Conservation (phyloP, 1,140 invertebrate species). For the Triops cancriformis region DNA sequence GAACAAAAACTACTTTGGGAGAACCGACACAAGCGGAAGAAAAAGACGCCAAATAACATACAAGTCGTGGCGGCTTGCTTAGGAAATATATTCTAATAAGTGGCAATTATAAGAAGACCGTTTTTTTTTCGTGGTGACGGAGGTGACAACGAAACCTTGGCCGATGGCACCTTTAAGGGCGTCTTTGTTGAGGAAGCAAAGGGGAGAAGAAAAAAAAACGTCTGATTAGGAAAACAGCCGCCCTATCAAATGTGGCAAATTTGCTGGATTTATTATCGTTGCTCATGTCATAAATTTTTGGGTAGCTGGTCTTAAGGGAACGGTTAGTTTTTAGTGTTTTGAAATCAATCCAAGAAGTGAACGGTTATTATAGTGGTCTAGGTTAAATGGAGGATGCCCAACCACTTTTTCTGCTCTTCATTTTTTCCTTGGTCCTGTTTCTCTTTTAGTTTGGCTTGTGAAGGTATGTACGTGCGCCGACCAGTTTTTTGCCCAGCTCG, state of each 20-base stretch:
- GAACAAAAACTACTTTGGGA: not conserved
- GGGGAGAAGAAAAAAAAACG: not conserved
- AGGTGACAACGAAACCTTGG: not conserved
- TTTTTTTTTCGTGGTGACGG: not conserved
- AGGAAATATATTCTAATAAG: not conserved
- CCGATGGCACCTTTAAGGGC: not conserved
- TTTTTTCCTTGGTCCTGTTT: too few relatives aligned
- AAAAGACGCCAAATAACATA: not conserved
- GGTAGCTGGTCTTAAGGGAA: not conserved
- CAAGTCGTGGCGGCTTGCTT: conserved; percentile 1
- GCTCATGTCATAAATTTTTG: not conserved
- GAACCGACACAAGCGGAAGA: not conserved
- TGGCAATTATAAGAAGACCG: not conserved
- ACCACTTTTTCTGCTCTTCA: not conserved
- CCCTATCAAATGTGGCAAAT: not conserved
- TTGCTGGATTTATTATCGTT: conserved; percentile 1
- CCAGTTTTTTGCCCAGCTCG: not conserved
- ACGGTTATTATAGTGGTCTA: not conserved
- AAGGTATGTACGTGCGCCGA: too few relatives aligned
- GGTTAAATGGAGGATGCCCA: not conserved
- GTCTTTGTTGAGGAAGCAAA: not conserved
- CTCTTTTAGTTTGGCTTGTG: not conserved
- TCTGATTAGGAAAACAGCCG: not conserved
- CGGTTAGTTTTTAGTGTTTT: not conserved
- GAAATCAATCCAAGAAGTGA: not conserved